Percentiles rank a stretch among this genome's conserved stretches.
These are phyloP conservation scores for Trypoxylon attenuatum DNA, from an alignment of 2,888 invertebrate species.

Conservation along the genomic window DNA sequence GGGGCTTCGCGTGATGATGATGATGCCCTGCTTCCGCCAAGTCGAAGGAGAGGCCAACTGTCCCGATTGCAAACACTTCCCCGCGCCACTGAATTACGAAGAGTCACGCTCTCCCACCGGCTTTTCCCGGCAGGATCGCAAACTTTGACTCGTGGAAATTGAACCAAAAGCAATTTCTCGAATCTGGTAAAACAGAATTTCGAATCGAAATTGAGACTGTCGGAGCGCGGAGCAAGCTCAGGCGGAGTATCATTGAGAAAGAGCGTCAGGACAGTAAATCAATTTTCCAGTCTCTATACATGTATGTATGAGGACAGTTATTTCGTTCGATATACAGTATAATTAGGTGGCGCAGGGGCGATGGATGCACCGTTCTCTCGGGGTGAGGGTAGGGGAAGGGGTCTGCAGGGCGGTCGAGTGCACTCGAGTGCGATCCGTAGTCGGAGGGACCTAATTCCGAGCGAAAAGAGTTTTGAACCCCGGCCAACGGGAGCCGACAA, in stretches of 20 bases:
- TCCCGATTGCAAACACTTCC: constrained; percentile 16
- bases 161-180: no score
- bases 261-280: no score
- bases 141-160: no score
- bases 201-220: no score
- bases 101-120: constrained; percentile 24
- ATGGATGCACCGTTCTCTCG: no score
- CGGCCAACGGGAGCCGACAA: constrained; percentile 51
- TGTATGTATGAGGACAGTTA: no score
- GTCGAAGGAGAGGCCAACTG: neutral
- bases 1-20: constrained; percentile 35
- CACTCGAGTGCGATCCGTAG: neutral
- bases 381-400: neutral
- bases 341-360: no score
- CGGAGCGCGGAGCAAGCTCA: no score
- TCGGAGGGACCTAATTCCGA: constrained; percentile 26
- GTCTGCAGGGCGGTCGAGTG: neutral
- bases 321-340: no score
- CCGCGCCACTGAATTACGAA: constrained; percentile 1
- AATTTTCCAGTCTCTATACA: no score
- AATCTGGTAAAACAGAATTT: no score
- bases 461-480: constrained; percentile 54
- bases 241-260: no score
- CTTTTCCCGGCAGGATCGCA: constrained; percentile 25
- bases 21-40: constrained; percentile 9